phyloP scores from a whole-genome alignment of 1,140 invertebrate species.

The Orchestia grillus region DNA sequence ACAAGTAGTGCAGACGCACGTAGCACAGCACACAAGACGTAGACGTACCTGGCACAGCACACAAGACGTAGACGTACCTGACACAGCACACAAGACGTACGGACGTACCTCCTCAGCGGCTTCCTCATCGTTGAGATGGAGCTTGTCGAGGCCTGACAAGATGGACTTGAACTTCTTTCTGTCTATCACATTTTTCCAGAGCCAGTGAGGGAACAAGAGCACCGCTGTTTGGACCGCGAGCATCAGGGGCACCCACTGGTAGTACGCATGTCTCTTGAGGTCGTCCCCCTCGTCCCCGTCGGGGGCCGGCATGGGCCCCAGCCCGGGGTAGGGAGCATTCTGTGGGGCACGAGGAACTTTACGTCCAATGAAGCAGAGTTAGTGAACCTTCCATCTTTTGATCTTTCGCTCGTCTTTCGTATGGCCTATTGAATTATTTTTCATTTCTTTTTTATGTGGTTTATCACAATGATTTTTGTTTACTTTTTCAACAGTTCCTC shows the following conservation, averaged over 20 bases:
- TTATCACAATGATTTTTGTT: too few relatives aligned
- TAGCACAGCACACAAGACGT: too few relatives aligned
- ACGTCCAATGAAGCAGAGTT: too few relatives aligned
- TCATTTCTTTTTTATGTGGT: too few relatives aligned
- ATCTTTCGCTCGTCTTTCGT: too few relatives aligned
- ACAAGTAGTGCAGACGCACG: too few relatives aligned
- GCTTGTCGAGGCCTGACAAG: constrained; percentile 53
- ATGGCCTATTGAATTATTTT: too few relatives aligned
- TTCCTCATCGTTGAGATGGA: constrained; percentile 47
- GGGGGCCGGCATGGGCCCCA: constrained; percentile 13
- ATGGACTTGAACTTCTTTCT: constrained; percentile 66
- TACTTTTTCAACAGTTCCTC: too few relatives aligned
- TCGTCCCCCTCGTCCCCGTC: not conserved
- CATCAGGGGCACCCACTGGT: constrained; percentile 72
- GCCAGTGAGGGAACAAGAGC: constrained; percentile 71
- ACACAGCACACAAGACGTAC: too few relatives aligned
- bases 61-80: too few relatives aligned
- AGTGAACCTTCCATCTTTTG: too few relatives aligned
- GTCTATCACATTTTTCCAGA: constrained; percentile 67
- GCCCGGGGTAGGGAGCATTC: constrained; percentile 56
- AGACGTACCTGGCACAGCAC: too few relatives aligned
- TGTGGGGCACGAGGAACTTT: not conserved
- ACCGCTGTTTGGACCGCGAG: constrained; percentile 71
- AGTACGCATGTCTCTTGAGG: constrained; percentile 70
- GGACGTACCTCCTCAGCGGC: not conserved